Evolutionary conservation across 1,140 invertebrate species (phyloP), one percentile per base, ranked within the genome.

Genomic region (Drosophila chauvacae): DNA sequence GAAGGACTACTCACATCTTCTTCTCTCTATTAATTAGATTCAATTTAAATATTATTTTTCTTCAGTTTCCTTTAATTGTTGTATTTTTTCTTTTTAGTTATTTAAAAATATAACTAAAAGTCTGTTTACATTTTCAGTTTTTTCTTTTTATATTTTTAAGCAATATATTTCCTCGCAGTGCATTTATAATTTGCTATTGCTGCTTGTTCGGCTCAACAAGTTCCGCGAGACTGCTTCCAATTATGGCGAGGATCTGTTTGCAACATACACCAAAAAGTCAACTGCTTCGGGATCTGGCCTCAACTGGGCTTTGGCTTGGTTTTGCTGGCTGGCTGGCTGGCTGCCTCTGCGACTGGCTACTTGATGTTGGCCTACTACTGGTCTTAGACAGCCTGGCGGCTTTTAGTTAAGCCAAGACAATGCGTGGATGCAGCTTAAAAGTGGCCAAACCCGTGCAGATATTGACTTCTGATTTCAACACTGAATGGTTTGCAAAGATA

Each of bases 201-300:
- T 48, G 65, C 39, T 50, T 50, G 51, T 59, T 59, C 10, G 42
- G 74, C 79, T 55, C 80, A 88, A 87, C 84, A 78, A 87, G 84
- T 87, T 87, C 84, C 84, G 76, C 60, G 72, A 65, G 84, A 83
- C 80, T 87, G 80, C 84, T 84, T 88, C 84, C 84, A 87, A 88
- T 87, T 87, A 87, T 87, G 84, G 84, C 65, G 64, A 88, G 84
- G 83, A 87, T 84, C 81, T 83, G 80, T 62, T 83, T 88, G 84
- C 84, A 77, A 83, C 83, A 88, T 83, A 71, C 80, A 47, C 83
- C 83, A 87, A 81, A 88, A 85, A 86, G 69, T 81, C 82, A 85
- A 85, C 82, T 81, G 60, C 79, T 79, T 77, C 61, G 73, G 74
- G 63, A 58, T 57, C 74, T 77, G 51, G 73, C 44, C 56, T 26